Evolutionary conservation across 1,140 invertebrate species (phyloP).

Genomic region (Sesamia nonagrioides): DNA sequence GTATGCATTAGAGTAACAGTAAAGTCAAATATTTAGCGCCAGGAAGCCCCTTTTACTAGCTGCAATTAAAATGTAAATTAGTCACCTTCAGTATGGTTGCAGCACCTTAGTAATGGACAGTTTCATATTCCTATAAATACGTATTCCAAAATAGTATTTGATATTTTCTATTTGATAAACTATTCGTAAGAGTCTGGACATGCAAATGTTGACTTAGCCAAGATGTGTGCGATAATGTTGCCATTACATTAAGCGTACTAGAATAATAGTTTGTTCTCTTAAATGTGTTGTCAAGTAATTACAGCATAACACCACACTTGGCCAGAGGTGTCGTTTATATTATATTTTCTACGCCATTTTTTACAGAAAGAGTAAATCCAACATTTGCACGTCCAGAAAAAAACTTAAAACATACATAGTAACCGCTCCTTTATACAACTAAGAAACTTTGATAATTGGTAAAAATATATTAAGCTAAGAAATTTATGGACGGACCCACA

Average conservation of each 20-base stretch:
- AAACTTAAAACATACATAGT: constrained; percentile 31
- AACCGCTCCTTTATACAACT: constrained; percentile 40
- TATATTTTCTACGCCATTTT: neutral
- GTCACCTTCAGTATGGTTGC: neutral
- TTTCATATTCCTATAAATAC: neutral
- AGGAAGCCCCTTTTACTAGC: neutral
- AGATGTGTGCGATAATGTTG: too few relatives aligned
- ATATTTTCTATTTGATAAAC: neutral
- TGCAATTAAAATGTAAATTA: neutral
- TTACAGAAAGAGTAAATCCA: neutral
- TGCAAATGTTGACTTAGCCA: constrained; percentile 9
- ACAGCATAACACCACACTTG: neutral
- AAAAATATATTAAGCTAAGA: constrained; percentile 53
- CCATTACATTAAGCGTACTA: too few relatives aligned
- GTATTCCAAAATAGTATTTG: constrained; percentile 2
- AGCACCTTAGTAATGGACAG: neutral
- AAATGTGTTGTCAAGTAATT: too few relatives aligned
- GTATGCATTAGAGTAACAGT: too few relatives aligned
- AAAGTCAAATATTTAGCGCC: too few relatives aligned
- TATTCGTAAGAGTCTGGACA: neutral
- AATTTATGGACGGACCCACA: constrained; percentile 69
- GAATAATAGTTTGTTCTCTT: too few relatives aligned
- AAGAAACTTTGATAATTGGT: constrained; percentile 34
- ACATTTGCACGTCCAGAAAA: constrained; percentile 2
- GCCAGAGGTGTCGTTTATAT: too few relatives aligned